Evolutionary conservation across 2,797 vertebrate genomes (phyloP).

Genomic region (Pampus argenteus): DNA sequence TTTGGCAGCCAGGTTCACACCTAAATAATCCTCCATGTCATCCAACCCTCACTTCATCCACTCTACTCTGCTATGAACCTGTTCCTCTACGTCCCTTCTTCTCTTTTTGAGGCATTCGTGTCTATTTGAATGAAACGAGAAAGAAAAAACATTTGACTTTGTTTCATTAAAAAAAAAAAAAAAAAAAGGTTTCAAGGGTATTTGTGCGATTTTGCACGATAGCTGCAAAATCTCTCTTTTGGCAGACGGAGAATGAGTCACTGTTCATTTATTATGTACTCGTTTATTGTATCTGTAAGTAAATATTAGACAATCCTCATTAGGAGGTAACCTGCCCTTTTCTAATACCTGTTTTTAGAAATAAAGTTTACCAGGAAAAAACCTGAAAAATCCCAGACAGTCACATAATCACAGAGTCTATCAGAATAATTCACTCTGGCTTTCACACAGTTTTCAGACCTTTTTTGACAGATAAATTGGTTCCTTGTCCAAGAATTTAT

Average conservation of each 20-base stretch:
- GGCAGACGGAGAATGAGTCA: slow-evolving; percentile 1
- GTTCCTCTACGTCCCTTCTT: slow-evolving; percentile 1
- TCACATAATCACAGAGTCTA: no score
- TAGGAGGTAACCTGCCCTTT: neutral
- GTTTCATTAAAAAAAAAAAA: neutral
- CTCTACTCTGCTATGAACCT: neutral
- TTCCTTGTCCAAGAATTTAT: no score
- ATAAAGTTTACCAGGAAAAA: no score
- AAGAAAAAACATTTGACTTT: neutral
- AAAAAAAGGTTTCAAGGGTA: neutral
- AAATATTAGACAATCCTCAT: neutral
- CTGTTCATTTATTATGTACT: neutral
- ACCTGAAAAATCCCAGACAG: no score
- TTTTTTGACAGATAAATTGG: no score
- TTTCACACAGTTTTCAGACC: no score
- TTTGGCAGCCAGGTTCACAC: slow-evolving; percentile 65
- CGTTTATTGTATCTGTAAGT: neutral
- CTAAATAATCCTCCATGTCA: slow-evolving; percentile 58
- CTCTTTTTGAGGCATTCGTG: neutral
- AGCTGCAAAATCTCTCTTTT: neutral
- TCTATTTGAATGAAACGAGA: neutral
- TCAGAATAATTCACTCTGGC: no score
- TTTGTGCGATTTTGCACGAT: no score
- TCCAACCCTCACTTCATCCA: slow-evolving; percentile 17
- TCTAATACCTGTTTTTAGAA: neutral